These are phyloP conservation scores for Corydoras maculifer DNA, from an alignment of 2,113 vertebrate genomes.

Conservation along the genomic window DNA sequence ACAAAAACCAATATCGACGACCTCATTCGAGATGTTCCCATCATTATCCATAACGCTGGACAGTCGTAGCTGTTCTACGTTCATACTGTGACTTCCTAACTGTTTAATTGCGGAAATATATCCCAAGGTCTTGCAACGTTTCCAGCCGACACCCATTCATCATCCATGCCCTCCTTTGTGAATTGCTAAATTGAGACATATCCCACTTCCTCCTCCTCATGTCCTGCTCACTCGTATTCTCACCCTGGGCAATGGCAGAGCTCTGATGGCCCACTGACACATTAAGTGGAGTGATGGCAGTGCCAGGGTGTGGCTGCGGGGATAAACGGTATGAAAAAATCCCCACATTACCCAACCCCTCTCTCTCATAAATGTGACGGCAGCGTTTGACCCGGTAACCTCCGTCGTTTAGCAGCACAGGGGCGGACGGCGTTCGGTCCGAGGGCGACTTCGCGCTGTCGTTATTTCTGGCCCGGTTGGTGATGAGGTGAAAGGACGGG, in stretches of 20 bases:
- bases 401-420: slow-evolving; percentile 17
- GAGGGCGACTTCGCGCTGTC: slow-evolving; percentile 13
- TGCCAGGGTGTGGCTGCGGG: slow-evolving; percentile 39
- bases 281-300: slow-evolving; percentile 45
- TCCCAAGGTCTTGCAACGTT: slow-evolving; percentile 17
- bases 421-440: background rate
- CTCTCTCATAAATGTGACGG: slow-evolving; percentile 28
- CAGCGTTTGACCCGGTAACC: slow-evolving; percentile 27
- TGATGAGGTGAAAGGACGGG: slow-evolving; percentile 13
- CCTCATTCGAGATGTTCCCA: too few species aligned
- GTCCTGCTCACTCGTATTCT: slow-evolving; percentile 16
- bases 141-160: slow-evolving; percentile 30
- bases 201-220: slow-evolving; percentile 14
- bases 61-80: background rate
- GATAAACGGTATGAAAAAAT: slow-evolving; percentile 20
- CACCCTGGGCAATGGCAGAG: slow-evolving; percentile 36
- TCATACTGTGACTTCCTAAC: background rate
- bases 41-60: too few species aligned
- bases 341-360: slow-evolving; percentile 21
- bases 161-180: slow-evolving; percentile 38
- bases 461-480: slow-evolving; percentile 33
- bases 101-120: slow-evolving; percentile 11
- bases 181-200: slow-evolving; percentile 39
- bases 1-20: too few species aligned
- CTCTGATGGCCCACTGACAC: slow-evolving; percentile 42